phyloP scores from a whole-genome alignment of 2,113 vertebrate genomes.

The Boleophthalmus pectinirostris region DNA sequence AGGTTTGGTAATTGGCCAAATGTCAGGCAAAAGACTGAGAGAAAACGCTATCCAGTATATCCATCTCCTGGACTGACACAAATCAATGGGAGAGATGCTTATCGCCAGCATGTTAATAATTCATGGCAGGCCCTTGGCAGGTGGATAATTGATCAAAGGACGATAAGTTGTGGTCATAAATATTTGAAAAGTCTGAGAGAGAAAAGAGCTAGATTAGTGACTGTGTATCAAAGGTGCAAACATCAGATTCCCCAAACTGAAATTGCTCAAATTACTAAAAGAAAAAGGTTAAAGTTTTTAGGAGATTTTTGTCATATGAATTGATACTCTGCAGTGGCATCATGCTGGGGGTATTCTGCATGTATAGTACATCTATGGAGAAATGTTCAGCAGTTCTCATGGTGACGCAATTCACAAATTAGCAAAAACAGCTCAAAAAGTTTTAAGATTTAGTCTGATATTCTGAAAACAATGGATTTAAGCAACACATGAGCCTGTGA shows the following conservation, averaged over 20 bases:
- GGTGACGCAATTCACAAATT: no score
- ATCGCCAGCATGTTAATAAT: conserved; percentile 74
- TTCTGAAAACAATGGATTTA: no score
- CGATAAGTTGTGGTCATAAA: conserved; percentile 73
- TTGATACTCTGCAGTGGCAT: not conserved
- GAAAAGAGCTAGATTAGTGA: conserved; percentile 17
- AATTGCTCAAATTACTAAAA: not conserved
- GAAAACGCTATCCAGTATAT: conserved; percentile 63
- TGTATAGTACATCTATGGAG: no score
- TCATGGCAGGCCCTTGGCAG: conserved; percentile 62
- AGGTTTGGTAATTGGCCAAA: conserved; percentile 35
- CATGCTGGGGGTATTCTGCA: no score
- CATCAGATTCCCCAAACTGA: not conserved
- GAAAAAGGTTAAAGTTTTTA: not conserved
- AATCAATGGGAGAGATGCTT: conserved; percentile 74
- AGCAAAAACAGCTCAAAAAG: no score
- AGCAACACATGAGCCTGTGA: no score
- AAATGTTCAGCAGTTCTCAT: no score
- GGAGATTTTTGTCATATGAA: not conserved
- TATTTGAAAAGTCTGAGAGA: conserved; percentile 65
- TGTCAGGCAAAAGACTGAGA: conserved; percentile 45
- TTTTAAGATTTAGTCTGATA: no score
- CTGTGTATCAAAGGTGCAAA: conserved; percentile 22
- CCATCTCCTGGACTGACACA: conserved; percentile 67
- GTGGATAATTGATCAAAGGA: conserved; percentile 74